These are phyloP conservation scores for Shargacucullia verbasci DNA, from an alignment of 2,888 invertebrate genomes.

Conservation along the genomic window DNA sequence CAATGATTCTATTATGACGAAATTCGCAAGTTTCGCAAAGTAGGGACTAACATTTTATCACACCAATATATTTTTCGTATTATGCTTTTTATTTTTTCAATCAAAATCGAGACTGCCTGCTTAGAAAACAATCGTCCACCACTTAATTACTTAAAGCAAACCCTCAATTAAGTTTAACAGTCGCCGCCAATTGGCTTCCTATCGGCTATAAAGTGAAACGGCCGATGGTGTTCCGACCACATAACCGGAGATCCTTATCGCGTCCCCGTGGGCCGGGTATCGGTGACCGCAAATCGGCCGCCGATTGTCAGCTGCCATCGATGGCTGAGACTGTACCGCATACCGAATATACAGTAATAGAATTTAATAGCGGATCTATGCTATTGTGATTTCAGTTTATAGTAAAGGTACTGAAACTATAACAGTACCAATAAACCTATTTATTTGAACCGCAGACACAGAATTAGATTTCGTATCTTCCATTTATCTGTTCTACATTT, in stretches of 20 bases:
- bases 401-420: conserved; percentile 16
- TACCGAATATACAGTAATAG: conserved; percentile 31
- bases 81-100: conserved; percentile 1
- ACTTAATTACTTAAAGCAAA: conserved; percentile 34
- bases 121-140: conserved; percentile 14
- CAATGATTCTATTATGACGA: conserved; percentile 59
- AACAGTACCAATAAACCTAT: conserved; percentile 10
- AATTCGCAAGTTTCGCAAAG: conserved; percentile 24
- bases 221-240: conserved; percentile 43
- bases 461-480: neutral
- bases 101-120: neutral
- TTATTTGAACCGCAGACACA: neutral
- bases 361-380: conserved; percentile 28
- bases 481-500: conserved; percentile 2
- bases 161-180: conserved; percentile 48
- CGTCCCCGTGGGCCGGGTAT: conserved; percentile 40
- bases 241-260: conserved; percentile 54
- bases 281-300: conserved; percentile 61
- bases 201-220: conserved; percentile 51
- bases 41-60: conserved; percentile 10
- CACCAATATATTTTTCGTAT: neutral
- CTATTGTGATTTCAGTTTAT: conserved; percentile 8
- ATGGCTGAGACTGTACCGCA: conserved; percentile 39
- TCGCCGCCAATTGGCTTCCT: conserved; percentile 45
- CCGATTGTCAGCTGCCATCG: conserved; percentile 56